phyloP scores from a whole-genome alignment of 2,113 vertebrate genomes.

The Pollachius pollachius region DNA sequence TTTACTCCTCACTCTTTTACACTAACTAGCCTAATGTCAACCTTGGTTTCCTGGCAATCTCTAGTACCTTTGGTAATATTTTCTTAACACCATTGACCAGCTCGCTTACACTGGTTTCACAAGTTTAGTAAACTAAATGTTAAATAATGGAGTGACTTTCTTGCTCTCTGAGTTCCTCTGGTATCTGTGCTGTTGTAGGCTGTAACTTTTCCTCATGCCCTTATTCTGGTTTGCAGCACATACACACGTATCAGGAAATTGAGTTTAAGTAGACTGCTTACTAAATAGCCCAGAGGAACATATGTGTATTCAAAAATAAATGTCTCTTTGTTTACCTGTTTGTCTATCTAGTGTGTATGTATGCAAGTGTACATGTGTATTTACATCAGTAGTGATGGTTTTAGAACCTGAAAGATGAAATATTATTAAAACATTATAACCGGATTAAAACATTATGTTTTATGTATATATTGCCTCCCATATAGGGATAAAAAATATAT shows the following conservation, averaged over 20 bases:
- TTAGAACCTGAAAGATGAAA: conserved; percentile 48
- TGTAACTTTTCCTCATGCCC: conserved; percentile 25
- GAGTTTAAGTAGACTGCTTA: conserved; percentile 38
- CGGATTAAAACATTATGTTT: conserved; percentile 32
- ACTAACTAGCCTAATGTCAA: too few species aligned
- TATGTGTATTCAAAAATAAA: conserved; percentile 51
- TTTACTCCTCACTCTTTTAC: too few species aligned
- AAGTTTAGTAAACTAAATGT: too few species aligned
- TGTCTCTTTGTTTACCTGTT: conserved; percentile 31
- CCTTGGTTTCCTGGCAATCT: background rate
- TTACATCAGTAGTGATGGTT: conserved; percentile 42
- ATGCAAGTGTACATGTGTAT: conserved; percentile 35
- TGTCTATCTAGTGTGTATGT: background rate
- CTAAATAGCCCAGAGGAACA: conserved; percentile 56
- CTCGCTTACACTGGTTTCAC: conserved; percentile 8
- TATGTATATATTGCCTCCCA: conserved; percentile 25
- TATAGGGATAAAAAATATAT: too few species aligned
- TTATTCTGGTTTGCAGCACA: conserved; percentile 47
- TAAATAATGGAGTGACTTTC: background rate
- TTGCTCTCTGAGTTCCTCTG: conserved; percentile 1
- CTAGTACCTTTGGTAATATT: background rate
- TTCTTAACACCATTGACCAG: conserved; percentile 1
- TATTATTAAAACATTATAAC: background rate
- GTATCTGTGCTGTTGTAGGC: conserved; percentile 17
- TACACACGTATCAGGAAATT: conserved; percentile 39